These are phyloP conservation scores for Pachyuromys duprasi DNA, from an alignment of 2,797 vertebrate genomes.

Conservation along the genomic window DNA sequence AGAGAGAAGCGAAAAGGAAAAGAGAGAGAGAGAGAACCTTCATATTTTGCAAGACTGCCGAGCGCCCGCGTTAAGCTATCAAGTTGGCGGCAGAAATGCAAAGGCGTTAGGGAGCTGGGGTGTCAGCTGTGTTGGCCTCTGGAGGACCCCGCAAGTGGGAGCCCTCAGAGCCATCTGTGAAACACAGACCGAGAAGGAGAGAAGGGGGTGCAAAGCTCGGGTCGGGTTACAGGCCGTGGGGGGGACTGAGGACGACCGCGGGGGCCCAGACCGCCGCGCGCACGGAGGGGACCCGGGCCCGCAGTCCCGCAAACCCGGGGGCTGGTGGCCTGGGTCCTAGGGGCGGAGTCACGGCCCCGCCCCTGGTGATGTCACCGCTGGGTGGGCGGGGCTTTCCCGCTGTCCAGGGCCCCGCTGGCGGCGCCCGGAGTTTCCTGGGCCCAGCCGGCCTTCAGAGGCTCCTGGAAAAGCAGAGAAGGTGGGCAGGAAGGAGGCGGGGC, in stretches of 20 bases:
- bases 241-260: background rate
- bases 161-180: background rate
- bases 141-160: background rate
- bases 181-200: background rate
- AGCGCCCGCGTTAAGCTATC: background rate
- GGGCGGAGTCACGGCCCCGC: constrained; percentile 49
- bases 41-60: background rate
- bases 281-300: fast-evolving
- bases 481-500: constrained; percentile 47
- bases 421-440: constrained; percentile 48
- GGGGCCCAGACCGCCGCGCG: background rate
- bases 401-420: background rate
- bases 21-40: background rate
- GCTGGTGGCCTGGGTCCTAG: fast-evolving
- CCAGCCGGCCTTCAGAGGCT: fast-evolving
- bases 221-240: background rate
- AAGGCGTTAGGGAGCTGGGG: background rate
- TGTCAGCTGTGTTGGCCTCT: background rate
- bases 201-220: background rate
- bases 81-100: background rate
- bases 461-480: background rate
- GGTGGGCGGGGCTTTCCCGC: background rate
- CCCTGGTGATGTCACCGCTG: background rate
- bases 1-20: background rate
- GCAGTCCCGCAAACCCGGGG: background rate